phyloP scores from a whole-genome alignment of 2,888 invertebrate species.

The Ramazzottius varieornatus region DNA sequence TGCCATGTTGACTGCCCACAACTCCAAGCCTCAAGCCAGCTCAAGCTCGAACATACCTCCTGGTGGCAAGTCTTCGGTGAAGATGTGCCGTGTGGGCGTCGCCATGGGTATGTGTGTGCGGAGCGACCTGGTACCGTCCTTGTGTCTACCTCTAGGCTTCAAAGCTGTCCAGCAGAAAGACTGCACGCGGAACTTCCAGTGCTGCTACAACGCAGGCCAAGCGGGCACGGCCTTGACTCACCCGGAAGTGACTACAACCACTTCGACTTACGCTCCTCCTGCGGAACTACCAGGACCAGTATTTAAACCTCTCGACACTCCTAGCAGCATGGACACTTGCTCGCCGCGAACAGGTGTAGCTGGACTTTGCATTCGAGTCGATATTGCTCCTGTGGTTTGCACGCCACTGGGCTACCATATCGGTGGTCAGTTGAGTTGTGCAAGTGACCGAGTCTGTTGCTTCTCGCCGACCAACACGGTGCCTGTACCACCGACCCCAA shows the following conservation, averaged over 20 bases:
- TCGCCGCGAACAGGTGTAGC: neutral
- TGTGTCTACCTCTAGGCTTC: neutral
- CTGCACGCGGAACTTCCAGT: neutral
- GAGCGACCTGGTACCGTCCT: neutral
- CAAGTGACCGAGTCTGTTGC: neutral
- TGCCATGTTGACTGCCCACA: neutral
- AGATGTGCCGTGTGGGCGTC: neutral
- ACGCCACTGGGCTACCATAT: neutral
- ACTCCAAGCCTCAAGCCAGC: neutral
- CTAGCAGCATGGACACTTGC: neutral
- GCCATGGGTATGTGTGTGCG: neutral
- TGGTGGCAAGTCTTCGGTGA: neutral
- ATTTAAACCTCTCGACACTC: neutral
- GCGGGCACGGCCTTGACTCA: too few species aligned
- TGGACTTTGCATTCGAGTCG: neutral
- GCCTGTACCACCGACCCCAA: neutral
- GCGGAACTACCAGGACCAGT: neutral
- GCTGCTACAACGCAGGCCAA: neutral
- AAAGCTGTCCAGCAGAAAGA: neutral
- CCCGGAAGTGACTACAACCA: neutral
- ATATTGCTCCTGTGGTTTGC: neutral
- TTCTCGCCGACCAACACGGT: neutral
- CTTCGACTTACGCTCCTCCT: neutral
- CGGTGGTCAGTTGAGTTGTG: neutral
- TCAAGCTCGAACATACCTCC: neutral